phyloP scores from a whole-genome alignment of 2,797 vertebrate genomes.

The Buceros bicornis region DNA sequence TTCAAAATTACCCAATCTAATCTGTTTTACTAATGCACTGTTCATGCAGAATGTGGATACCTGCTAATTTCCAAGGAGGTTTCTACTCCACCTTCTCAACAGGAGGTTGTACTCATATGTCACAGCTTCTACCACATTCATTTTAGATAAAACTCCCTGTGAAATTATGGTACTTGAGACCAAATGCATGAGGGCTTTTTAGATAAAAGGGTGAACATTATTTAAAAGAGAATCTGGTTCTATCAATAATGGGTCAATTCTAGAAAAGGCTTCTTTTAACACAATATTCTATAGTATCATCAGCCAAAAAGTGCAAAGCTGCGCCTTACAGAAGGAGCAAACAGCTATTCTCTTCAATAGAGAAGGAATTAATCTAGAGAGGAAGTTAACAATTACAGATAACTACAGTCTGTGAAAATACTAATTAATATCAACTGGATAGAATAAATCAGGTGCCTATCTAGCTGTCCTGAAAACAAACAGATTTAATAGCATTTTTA shows the following conservation, averaged over 20 bases:
- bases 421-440: background rate
- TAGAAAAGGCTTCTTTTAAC: background rate
- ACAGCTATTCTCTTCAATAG: accelerated
- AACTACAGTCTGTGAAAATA: background rate
- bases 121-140: background rate
- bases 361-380: background rate
- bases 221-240: background rate
- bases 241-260: background rate
- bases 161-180: background rate
- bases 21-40: background rate
- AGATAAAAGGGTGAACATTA: background rate
- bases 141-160: background rate
- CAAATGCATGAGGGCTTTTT: background rate
- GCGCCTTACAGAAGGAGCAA: background rate
- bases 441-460: background rate
- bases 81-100: background rate
- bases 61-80: background rate
- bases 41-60: background rate
- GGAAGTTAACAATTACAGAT: background rate
- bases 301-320: background rate
- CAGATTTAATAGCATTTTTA: background rate
- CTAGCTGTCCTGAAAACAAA: background rate
- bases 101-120: background rate
- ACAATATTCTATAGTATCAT: background rate
- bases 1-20: background rate